These are phyloP conservation scores for Myotis vivesi DNA, from an alignment of 2,797 vertebrate species.

Conservation along the genomic window DNA sequence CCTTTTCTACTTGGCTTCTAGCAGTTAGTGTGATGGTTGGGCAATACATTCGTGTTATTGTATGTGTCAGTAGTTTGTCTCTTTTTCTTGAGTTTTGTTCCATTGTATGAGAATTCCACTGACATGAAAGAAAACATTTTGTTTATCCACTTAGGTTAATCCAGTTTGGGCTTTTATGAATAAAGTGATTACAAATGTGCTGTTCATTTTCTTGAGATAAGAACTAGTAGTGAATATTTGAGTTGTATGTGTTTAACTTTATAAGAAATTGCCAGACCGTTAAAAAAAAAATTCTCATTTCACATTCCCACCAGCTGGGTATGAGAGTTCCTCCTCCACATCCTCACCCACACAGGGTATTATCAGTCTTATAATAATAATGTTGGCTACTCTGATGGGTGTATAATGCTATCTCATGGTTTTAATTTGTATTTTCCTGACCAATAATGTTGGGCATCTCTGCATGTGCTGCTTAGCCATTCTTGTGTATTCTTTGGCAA, in stretches of 20 bases:
- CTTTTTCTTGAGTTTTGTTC: background rate
- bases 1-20: background rate
- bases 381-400: background rate
- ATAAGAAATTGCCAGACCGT: background rate
- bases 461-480: background rate
- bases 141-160: background rate
- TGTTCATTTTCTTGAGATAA: background rate
- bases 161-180: background rate
- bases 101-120: background rate
- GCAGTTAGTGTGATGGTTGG: background rate
- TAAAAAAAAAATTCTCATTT: background rate
- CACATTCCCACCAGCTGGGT: background rate
- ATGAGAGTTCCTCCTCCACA: background rate
- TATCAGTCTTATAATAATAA: background rate
- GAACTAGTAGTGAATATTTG: background rate
- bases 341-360: background rate
- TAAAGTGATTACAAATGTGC: background rate
- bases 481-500: background rate
- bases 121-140: background rate
- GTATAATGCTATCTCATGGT: background rate
- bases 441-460: background rate
- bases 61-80: background rate
- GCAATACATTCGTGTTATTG: background rate
- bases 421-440: slow-evolving; percentile 12
- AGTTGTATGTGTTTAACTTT: background rate